Evolutionary conservation across 92 coral and sea anemone genomes (phyloP).

Genomic region (Porites evermanni): DNA sequence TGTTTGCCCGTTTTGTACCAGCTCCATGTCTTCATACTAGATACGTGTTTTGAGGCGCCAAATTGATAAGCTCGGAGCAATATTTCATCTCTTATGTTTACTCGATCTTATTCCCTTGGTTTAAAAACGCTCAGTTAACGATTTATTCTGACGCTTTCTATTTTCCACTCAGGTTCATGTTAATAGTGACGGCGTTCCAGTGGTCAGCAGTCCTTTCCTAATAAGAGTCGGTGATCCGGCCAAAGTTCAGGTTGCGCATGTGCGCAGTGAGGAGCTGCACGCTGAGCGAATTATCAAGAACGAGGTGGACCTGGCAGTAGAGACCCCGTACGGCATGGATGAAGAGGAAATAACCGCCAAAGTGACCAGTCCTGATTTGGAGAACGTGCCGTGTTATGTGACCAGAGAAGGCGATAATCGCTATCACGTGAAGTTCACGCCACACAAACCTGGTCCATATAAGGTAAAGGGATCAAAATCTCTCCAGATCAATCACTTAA

Average conservation of each 20-base stretch:
- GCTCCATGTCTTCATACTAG: neutral
- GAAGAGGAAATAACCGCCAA: conserved; percentile 79
- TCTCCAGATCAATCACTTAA: too few species aligned
- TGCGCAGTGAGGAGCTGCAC: conserved; percentile 71
- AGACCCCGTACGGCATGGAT: conserved; percentile 76
- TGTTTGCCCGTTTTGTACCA: neutral
- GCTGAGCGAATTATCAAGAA: conserved; percentile 70
- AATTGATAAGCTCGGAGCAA: too few species aligned
- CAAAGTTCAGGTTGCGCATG: conserved; percentile 68
- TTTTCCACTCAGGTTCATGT: conserved; percentile 71
- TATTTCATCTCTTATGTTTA: too few species aligned
- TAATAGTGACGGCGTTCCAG: conserved; percentile 83
- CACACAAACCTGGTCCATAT: conserved; percentile 77
- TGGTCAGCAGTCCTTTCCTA: conserved; percentile 92
- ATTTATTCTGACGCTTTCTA: neutral
- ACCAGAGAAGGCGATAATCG: conserved; percentile 77
- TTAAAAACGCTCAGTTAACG: neutral
- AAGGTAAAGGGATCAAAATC: conserved; percentile 47
- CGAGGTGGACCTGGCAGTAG: conserved; percentile 81
- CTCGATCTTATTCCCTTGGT: too few species aligned
- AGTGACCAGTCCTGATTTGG: conserved; percentile 83
- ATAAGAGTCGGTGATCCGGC: conserved; percentile 83
- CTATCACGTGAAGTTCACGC: conserved; percentile 81
- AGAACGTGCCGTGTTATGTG: conserved; percentile 71
- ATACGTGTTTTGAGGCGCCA: neutral